Conservation (phyloP, 2,113 vertebrate genomes). For the Proteles cristata region DNA sequence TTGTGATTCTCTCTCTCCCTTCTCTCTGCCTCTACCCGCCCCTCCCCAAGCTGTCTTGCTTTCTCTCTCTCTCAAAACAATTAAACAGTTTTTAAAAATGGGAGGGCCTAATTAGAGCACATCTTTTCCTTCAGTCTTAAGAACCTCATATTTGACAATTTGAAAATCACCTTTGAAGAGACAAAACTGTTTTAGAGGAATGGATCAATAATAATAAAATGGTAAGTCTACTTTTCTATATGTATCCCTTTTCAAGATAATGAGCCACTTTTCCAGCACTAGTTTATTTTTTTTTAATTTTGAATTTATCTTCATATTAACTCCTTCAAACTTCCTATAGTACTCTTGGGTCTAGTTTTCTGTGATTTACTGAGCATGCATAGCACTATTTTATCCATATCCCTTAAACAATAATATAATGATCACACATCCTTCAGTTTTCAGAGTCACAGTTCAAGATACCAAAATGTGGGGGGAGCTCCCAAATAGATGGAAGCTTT, state of each 20-base stretch:
- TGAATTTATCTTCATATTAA: not conserved
- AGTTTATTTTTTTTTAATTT: not conserved
- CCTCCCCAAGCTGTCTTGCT: too few species aligned
- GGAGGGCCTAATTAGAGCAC: not conserved
- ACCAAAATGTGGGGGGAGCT: not conserved
- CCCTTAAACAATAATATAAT: not conserved
- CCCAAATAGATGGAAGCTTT: not conserved
- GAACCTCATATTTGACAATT: not conserved
- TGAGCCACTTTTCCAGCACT: not conserved
- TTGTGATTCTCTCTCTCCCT: too few species aligned
- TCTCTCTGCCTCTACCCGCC: too few species aligned
- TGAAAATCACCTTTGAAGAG: not conserved
- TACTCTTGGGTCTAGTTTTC: not conserved
- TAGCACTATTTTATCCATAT: not conserved
- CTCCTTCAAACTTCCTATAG: not conserved
- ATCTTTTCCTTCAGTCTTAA: not conserved
- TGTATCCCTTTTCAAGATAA: not conserved
- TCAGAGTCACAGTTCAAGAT: not conserved
- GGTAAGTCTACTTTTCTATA: not conserved
- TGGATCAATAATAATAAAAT: not conserved
- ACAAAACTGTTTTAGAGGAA: not conserved
- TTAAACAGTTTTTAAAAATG: not conserved
- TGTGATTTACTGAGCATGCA: not conserved
- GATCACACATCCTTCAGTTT: not conserved
- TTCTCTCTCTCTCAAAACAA: too few species aligned